Evolutionary conservation across 2,888 invertebrate species (phyloP).

Genomic region (Tipula confusa): DNA sequence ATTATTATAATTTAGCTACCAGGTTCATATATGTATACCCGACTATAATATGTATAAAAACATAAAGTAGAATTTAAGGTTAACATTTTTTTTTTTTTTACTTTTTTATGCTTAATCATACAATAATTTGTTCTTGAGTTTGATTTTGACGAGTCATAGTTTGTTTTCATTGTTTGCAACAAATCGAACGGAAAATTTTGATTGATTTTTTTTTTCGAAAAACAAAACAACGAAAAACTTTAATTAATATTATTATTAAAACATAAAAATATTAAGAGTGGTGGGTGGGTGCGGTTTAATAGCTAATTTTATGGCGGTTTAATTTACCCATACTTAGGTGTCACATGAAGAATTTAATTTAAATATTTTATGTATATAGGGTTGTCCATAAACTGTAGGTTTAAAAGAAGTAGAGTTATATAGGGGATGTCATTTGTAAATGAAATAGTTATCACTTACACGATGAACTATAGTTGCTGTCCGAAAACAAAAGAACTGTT

Average conservation of each 20-base stretch:
- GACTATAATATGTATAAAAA: background rate
- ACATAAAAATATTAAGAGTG: background rate
- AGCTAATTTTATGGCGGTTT: background rate
- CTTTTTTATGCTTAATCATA: constrained; percentile 15
- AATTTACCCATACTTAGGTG: constrained; percentile 13
- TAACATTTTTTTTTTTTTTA: too few relatives aligned
- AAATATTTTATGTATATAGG: too few relatives aligned
- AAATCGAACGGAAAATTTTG: constrained; percentile 20
- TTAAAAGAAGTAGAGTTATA: too few relatives aligned
- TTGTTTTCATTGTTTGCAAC: background rate
- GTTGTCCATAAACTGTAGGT: too few relatives aligned
- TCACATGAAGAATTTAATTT: background rate
- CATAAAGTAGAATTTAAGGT: background rate
- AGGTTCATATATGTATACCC: background rate
- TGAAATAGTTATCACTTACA: too few relatives aligned
- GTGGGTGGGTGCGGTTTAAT: background rate
- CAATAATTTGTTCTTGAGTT: constrained; percentile 20
- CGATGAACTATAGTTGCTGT: too few relatives aligned
- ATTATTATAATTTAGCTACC: background rate
- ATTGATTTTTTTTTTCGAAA: constrained; percentile 25
- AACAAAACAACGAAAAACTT: background rate
- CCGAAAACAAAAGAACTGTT: too few relatives aligned
- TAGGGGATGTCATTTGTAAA: too few relatives aligned
- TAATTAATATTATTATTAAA: constrained; percentile 14
- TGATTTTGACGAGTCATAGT: background rate